Evolutionary conservation across 2,113 vertebrate genomes (phyloP), one percentile per base, ranked within the genome.

Genomic region (Esox niger): DNA sequence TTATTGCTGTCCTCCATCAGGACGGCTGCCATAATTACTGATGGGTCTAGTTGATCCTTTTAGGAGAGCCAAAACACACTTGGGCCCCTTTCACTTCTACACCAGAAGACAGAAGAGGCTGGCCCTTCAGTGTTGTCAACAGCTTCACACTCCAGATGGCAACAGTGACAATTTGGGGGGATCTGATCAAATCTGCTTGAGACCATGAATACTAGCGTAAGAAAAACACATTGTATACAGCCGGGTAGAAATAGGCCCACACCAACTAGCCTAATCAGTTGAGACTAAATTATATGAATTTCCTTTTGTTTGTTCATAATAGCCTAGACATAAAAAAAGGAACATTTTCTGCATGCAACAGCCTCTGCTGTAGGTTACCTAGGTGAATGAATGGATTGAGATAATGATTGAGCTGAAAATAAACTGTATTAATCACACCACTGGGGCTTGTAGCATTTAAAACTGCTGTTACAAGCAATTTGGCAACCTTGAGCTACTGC

Each of bases 1-100:
- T 89, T 91, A 91, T 70, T 74, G 80, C 73, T 84, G 83, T 29
- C 23, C 64, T 76, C 71, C 65, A 7, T n/a, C 80, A 49, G 20
- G 66, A 81, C 54, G 62, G 79, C 66, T 63, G 69, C 62, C 83
- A 65, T 75, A 79, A 84, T 84, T 84, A 86, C 46, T 71, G 80
- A 74, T 73, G 69, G 79, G 74, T 21, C 52, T 70, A 33, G 69
- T 84, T 78, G 43, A 75, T 64, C 68, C 62, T 73, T 69, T 73
- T 46, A 57, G 66, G 73, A 80, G 63, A 25, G 30, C 30, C 62
- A 43, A 17, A 58, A 54, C 26, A 79, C 75, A 64, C 52, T 10
- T 23, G 2, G 21, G 32, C 9, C 11, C 49, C 4, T 75, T 23
- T 75, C 23, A 68, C 65, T 61, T 72, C 70, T 23, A n/a, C 33